A percentile compares a stretch with the other conserved stretches of the same genome.
Conservation (phyloP, 35 echinoderm and acorn worm species). For the Apostichopus californicus region DNA sequence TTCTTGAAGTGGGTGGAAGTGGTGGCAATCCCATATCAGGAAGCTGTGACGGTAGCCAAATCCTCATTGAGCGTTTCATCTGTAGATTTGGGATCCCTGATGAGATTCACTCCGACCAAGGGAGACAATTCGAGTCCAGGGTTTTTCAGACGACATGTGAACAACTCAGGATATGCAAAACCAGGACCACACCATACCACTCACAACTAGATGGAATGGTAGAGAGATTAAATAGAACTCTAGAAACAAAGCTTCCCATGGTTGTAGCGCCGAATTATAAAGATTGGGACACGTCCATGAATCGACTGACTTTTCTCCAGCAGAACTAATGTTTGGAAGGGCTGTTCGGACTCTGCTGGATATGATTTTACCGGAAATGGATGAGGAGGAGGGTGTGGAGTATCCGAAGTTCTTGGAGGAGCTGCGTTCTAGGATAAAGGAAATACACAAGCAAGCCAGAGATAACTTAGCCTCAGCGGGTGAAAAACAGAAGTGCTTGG, state of each 20-base stretch:
- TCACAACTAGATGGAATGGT: too few relatives aligned
- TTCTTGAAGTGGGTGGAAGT: conserved; percentile 72
- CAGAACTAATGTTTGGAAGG: not conserved
- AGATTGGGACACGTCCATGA: conserved; percentile 51
- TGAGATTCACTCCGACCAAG: conserved; percentile 65
- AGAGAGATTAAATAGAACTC: too few relatives aligned
- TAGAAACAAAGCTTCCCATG: conserved; percentile 25
- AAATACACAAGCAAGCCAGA: too few relatives aligned
- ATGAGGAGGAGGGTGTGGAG: not conserved
- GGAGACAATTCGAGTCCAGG: conserved; percentile 49
- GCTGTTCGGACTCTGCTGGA: not conserved
- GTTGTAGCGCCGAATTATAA: not conserved
- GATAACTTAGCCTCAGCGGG: too few relatives aligned
- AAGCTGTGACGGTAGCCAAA: conserved; percentile 53
- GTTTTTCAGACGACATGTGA: conserved; percentile 39
- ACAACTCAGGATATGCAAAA: conserved; percentile 21
- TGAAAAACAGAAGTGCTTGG: not conserved
- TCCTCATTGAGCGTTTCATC: conserved; percentile 31
- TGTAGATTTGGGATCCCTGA: conserved; percentile 58
- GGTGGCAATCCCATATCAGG: conserved; percentile 31
- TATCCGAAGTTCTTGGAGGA: conserved; percentile 12
- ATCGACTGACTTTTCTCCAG: not conserved
- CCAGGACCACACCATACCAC: conserved; percentile 12
- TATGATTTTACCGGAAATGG: not conserved
- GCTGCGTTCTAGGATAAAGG: not conserved